A percentile compares a stretch with the other conserved stretches of the same genome.
These are phyloP conservation scores for Pomatorhinus ruficollis DNA, from an alignment of 2,113 vertebrate species.

Conservation along the genomic window DNA sequence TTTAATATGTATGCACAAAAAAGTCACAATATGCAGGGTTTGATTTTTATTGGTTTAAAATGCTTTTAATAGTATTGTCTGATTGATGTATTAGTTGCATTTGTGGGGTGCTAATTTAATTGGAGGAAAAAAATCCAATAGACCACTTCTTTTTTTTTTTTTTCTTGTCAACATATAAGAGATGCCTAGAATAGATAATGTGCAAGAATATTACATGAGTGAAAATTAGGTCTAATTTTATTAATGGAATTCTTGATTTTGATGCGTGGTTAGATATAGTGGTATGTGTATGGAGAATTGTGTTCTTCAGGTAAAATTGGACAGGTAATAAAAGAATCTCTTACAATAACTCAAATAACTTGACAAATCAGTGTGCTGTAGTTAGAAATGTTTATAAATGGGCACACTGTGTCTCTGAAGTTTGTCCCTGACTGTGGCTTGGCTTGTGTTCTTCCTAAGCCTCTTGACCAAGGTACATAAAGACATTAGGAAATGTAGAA, in stretches of 20 bases:
- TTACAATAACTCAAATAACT: background rate
- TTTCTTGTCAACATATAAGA: slow-evolving; percentile 43
- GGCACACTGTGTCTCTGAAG: background rate
- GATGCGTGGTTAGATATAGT: background rate
- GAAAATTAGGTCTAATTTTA: slow-evolving; percentile 17
- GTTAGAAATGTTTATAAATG: background rate
- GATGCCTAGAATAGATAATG: slow-evolving; percentile 28
- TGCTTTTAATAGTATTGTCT: slow-evolving; percentile 11
- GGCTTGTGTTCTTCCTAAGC: background rate
- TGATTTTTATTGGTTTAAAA: slow-evolving; percentile 48
- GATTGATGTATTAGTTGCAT: slow-evolving; percentile 51
- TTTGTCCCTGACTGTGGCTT: background rate
- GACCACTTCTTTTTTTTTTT: background rate
- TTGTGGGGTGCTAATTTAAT: slow-evolving; percentile 60
- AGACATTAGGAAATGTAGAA: background rate
- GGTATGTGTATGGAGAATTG: background rate
- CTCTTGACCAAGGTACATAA: background rate
- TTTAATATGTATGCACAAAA: background rate
- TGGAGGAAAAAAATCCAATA: background rate
- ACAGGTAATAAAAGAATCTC: background rate
- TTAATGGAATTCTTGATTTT: slow-evolving; percentile 1
- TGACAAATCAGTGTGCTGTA: background rate
- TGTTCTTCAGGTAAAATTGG: background rate
- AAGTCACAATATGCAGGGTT: background rate
- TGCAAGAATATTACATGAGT: slow-evolving; percentile 24